A percentile compares a stretch with the other conserved stretches of the same genome.
Conservation (phyloP, 2,797 vertebrate species). For the Characodon lateralis region DNA sequence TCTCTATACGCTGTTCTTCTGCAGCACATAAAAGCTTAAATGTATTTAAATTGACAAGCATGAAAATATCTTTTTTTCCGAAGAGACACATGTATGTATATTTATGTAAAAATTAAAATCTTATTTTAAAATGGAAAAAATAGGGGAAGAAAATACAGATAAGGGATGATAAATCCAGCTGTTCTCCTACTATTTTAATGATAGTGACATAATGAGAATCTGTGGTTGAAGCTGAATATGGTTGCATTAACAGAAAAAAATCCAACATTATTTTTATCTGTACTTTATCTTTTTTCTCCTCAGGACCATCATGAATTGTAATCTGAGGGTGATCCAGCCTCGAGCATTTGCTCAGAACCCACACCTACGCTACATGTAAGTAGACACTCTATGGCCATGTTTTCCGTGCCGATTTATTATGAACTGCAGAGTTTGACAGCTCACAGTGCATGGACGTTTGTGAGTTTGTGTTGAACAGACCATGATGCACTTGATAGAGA, state of each 20-base stretch:
- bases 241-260: neutral
- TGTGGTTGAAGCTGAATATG: conserved; percentile 6
- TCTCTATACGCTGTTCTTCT: conserved; percentile 10
- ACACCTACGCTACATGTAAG: conserved; percentile 97
- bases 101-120: conserved; percentile 3
- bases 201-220: conserved; percentile 3
- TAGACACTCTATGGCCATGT: conserved; percentile 62
- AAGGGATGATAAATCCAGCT: neutral
- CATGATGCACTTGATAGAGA: conserved; percentile 66
- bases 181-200: neutral
- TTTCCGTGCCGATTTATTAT: conserved; percentile 47
- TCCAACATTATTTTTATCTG: conserved; percentile 10
- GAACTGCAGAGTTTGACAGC: conserved; percentile 46
- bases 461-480: conserved; percentile 53
- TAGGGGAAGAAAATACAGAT: neutral
- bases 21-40: conserved; percentile 2
- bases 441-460: conserved; percentile 33
- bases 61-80: neutral
- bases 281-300: conserved; percentile 43
- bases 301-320: conserved; percentile 98
- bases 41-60: conserved; percentile 9
- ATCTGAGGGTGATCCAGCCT: conserved; percentile 91
- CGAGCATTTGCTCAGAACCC: conserved; percentile 96
- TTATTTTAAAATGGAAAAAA: neutral
- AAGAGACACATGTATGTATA: neutral